A percentile compares a stretch with the other conserved stretches of the same genome.
These are phyloP conservation scores for Tetragnatha montana DNA, from an alignment of 2,888 invertebrate species.

Conservation along the genomic window DNA sequence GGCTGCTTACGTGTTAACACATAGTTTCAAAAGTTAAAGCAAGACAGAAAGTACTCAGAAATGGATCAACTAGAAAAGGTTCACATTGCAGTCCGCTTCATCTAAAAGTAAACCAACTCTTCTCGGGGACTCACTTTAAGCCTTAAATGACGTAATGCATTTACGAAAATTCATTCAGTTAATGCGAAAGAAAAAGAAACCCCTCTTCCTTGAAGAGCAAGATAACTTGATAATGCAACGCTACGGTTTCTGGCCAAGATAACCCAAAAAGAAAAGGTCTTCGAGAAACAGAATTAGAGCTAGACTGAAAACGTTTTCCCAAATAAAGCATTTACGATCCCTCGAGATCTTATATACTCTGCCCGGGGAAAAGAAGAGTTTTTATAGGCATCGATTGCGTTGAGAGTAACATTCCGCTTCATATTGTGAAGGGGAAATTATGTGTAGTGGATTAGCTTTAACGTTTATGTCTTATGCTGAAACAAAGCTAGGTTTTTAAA, in stretches of 20 bases:
- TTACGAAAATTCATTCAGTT: background rate
- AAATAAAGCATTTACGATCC: slow-evolving; percentile 36
- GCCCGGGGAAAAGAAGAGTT: slow-evolving; percentile 15
- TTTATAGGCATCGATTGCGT: slow-evolving; percentile 53
- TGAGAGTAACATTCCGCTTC: slow-evolving; percentile 29
- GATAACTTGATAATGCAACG: slow-evolving; percentile 45
- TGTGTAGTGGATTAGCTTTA: background rate
- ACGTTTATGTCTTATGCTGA: no score
- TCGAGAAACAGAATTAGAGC: slow-evolving; percentile 27
- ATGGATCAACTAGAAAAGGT: no score
- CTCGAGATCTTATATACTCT: slow-evolving; percentile 26
- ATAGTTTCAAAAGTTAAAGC: no score
- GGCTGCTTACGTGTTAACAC: no score
- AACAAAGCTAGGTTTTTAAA: background rate
- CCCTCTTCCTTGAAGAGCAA: background rate
- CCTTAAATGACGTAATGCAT: background rate
- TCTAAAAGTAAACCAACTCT: background rate
- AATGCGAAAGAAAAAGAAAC: background rate
- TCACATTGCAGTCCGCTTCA: background rate
- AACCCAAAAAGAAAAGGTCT: background rate
- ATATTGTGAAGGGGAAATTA: background rate
- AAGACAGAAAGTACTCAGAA: no score
- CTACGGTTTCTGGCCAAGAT: slow-evolving; percentile 28
- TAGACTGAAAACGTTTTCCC: slow-evolving; percentile 10
- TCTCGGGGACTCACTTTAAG: background rate